Base-by-base conservation (phyloP, 2,797 vertebrate genomes). In the Potorous gilbertii region DNA sequence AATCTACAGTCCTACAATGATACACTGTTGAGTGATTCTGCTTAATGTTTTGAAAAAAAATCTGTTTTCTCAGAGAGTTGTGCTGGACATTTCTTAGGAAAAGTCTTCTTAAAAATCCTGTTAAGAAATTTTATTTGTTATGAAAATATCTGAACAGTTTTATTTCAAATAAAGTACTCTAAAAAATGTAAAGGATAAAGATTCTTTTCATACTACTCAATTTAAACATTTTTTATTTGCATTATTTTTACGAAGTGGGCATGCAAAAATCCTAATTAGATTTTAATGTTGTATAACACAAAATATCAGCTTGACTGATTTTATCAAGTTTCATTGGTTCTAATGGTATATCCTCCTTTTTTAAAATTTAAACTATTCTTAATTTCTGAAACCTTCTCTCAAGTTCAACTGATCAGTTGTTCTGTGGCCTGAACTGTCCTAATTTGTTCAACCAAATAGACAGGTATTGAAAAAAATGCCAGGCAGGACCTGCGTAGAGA, bases 41-140 rank as follows among this genome's bases (percentile, higher is more conserved):
- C 40, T 50, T 87, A 46, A 46, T 81, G 27, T 6, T 87, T 46
- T 87, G 40, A 8, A 9, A 21, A 10, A 9, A 21, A 3, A 87
- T 27, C 21, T 50, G 3, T 87, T 87, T 87, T 87, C 40, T 50
- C 46, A 46, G 21, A 10, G 74, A 27, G 18, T 46, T 81, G 6
- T 0, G 18, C n/a, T 46, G 18, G 8, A 12, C 10, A 87, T 87
- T 87, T 87, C 24, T 46, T 87, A 11, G 40, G 74, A 81, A 81
- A 40, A 46, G 8, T 21, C 34, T n/a, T n/a, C 11, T 55, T n/a
- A 54, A 95, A 90, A 93, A 90, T 27, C 6, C 87, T 92, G 95
- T 62, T 57, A 96, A 97, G 93, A 0, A 92, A 57, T 94, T 96
- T 96, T 31, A 92, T 94, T 81, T 94, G 40, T 92, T 96, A 96